These are phyloP conservation scores for Oncorhynchus tshawytscha DNA, from an alignment of 2,113 vertebrate genomes.

Conservation along the genomic window DNA sequence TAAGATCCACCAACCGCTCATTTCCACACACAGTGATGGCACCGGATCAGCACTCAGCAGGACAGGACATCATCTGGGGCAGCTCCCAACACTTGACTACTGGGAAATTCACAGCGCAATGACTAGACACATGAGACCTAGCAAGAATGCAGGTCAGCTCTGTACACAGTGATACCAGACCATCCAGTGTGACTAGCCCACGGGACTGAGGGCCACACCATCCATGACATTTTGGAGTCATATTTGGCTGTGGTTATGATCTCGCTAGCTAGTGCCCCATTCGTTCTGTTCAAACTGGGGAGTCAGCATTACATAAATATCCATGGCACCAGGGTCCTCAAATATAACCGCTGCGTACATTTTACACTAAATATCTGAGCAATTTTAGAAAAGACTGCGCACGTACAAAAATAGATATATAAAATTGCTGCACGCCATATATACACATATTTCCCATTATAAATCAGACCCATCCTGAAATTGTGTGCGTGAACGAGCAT, in stretches of 20 bases:
- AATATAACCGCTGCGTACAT: no score
- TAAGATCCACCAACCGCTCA: neutral
- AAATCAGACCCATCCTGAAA: no score
- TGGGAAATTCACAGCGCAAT: neutral
- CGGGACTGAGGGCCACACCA: conserved; percentile 21
- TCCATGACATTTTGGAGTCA: conserved; percentile 34
- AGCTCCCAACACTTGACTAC: neutral
- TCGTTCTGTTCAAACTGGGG: conserved; percentile 53
- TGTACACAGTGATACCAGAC: conserved; percentile 27
- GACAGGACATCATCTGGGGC: neutral
- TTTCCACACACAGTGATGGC: neutral
- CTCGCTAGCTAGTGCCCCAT: conserved; percentile 53
- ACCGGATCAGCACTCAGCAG: neutral
- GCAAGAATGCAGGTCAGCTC: conserved; percentile 15
- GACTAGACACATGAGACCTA: neutral
- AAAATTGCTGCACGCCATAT: no score
- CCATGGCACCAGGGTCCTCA: conserved; percentile 24
- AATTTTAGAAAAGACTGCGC: no score
- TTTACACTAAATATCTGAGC: no score
- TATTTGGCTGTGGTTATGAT: conserved; percentile 59
- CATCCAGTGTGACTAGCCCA: conserved; percentile 21
- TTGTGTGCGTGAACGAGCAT: no score
- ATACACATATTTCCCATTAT: no score
- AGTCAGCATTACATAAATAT: conserved; percentile 74
- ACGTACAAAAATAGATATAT: no score